These are phyloP conservation scores for Nothura maculosa DNA, from an alignment of 2,797 vertebrate species.

Conservation along the genomic window DNA sequence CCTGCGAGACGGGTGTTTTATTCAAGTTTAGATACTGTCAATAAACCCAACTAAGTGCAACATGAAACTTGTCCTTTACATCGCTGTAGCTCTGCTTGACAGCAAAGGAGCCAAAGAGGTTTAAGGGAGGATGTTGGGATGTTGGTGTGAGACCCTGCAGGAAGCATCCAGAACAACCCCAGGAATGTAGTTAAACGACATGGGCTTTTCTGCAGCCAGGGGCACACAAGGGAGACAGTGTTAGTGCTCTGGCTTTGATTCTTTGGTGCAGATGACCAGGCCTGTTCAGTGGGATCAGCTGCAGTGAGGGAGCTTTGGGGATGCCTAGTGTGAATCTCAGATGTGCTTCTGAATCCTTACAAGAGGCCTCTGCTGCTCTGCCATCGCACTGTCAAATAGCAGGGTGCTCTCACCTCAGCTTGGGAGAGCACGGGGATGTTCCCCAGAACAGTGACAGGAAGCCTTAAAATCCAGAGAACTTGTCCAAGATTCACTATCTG, in stretches of 20 bases:
- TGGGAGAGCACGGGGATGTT: background rate
- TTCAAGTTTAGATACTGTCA: background rate
- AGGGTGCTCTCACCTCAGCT: background rate
- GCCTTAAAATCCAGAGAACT: background rate
- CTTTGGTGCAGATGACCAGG: background rate
- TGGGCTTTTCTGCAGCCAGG: background rate
- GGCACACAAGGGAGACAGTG: background rate
- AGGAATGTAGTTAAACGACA: accelerated
- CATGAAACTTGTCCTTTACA: background rate
- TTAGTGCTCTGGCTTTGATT: no score
- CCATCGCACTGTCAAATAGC: background rate
- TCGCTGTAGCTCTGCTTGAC: background rate
- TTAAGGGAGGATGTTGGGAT: background rate
- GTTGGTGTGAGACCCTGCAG: background rate
- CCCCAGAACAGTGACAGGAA: background rate
- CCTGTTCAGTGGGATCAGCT: background rate
- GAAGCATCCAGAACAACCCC: background rate
- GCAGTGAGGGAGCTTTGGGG: background rate
- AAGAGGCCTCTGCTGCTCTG: background rate
- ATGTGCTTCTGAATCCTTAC: accelerated
- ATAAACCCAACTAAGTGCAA: background rate
- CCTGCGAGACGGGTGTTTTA: background rate
- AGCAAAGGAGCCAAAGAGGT: background rate
- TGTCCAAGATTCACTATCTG: accelerated
- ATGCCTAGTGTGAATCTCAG: background rate